A percentile compares a stretch with the other conserved stretches of the same genome.
phyloP scores from a whole-genome alignment of 2,888 invertebrate genomes.

The Lepidochrysops patricia region DNA sequence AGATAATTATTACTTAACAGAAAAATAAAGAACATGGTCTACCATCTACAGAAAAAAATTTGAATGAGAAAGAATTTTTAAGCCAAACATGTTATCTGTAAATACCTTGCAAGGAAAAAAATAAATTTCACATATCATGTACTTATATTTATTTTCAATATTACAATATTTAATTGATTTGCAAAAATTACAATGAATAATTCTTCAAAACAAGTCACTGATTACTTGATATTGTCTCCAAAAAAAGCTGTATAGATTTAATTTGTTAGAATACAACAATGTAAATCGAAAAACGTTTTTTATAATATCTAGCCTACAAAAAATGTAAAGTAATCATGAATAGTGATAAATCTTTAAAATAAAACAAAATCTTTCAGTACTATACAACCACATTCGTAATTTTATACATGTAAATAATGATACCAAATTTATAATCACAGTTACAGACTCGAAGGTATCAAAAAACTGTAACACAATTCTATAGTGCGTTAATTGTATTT shows the following conservation, averaged over 20 bases:
- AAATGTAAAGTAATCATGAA: slow-evolving; percentile 25
- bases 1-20: too few relatives aligned
- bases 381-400: slow-evolving; percentile 30
- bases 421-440: slow-evolving; percentile 33
- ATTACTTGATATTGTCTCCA: slow-evolving; percentile 27
- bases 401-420: slow-evolving; percentile 29
- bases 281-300: slow-evolving; percentile 20
- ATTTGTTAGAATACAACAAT: slow-evolving; percentile 24
- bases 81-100: too few relatives aligned
- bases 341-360: slow-evolving; percentile 23
- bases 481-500: slow-evolving; percentile 51
- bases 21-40: too few relatives aligned
- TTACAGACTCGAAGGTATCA: slow-evolving; percentile 39
- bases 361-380: slow-evolving; percentile 26
- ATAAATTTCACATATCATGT: slow-evolving; percentile 5
- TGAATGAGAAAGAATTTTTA: too few relatives aligned
- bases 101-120: not conserved
- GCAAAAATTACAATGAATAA: slow-evolving; percentile 25
- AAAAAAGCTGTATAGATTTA: slow-evolving; percentile 27
- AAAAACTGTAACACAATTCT: slow-evolving; percentile 43
- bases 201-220: slow-evolving; percentile 25
- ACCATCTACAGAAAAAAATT: too few relatives aligned
- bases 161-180: slow-evolving; percentile 23
- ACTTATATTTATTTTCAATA: slow-evolving; percentile 15
- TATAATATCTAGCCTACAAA: slow-evolving; percentile 24